Conservation (phyloP, 2,888 invertebrate genomes). For the Drosophila histrio region DNA sequence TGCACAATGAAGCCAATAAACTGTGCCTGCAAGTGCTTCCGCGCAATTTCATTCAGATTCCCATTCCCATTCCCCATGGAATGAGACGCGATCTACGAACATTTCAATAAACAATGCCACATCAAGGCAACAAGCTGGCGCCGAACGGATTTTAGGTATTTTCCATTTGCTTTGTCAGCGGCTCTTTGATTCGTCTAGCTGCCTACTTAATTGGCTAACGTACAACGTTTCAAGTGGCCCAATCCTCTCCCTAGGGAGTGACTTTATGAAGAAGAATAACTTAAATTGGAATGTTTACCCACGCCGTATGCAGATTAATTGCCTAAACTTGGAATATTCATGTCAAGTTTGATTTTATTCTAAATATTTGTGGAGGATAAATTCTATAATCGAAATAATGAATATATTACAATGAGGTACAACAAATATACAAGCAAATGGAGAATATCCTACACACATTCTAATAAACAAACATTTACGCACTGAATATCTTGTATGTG, state of each 20-base stretch:
- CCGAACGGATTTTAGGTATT: conserved; percentile 45
- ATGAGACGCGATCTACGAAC: conserved; percentile 7
- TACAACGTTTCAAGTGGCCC: conserved; percentile 35
- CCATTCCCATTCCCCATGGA: not conserved
- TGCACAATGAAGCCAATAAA: conserved; percentile 77
- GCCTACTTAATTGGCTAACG: conserved; percentile 53
- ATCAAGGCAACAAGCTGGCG: conserved; percentile 59
- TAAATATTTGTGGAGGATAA: not conserved
- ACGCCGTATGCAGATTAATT: conserved; percentile 39
- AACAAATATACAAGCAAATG: too few relatives aligned
- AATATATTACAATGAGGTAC: too few relatives aligned
- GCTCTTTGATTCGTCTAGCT: conserved; percentile 51
- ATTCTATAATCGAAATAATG: too few relatives aligned
- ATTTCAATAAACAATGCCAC: conserved; percentile 60
- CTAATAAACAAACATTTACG: too few relatives aligned
- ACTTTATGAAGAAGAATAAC: conserved; percentile 2
- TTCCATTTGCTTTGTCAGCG: conserved; percentile 28
- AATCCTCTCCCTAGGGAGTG: conserved; percentile 43
- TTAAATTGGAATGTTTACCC: conserved; percentile 23
- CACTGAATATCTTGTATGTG: too few relatives aligned
- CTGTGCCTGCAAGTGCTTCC: conserved; percentile 75
- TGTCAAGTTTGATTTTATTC: conserved; percentile 4
- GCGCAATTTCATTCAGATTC: conserved; percentile 70
- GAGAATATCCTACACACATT: too few relatives aligned
- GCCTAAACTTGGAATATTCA: conserved; percentile 8